Conservation (phyloP, 1,140 invertebrate genomes). For the Aphaenogaster floridana region DNA sequence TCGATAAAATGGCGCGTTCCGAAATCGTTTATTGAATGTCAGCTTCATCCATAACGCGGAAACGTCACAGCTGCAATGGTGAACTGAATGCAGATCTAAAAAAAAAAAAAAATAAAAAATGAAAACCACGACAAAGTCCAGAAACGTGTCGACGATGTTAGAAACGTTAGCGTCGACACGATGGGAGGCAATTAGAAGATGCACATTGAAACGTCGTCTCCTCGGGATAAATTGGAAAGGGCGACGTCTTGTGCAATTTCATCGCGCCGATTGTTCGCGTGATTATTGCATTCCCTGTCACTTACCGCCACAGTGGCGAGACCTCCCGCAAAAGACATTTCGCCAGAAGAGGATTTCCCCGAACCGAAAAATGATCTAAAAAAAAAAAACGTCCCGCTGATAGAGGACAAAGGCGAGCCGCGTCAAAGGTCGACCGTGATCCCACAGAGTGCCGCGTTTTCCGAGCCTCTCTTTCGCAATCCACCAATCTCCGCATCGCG, state of each 20-base stretch:
- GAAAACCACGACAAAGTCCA: background rate
- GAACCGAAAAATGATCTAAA: slow-evolving; percentile 7
- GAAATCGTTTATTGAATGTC: slow-evolving; percentile 42
- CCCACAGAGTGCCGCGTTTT: slow-evolving; percentile 51
- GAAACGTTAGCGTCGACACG: background rate
- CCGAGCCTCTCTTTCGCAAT: slow-evolving; percentile 64
- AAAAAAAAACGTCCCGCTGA: slow-evolving; percentile 60
- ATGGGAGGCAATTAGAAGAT: background rate
- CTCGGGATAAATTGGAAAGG: background rate
- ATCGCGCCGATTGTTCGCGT: background rate
- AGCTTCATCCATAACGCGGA: background rate
- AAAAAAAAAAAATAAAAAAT: background rate
- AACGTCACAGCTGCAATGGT: slow-evolving; percentile 7
- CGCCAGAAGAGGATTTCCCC: background rate
- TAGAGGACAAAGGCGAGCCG: slow-evolving; percentile 49
- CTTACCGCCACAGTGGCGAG: background rate
- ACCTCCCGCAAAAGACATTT: slow-evolving; percentile 1
- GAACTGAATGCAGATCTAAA: background rate
- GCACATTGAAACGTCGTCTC: background rate
- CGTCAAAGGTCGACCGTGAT: slow-evolving; percentile 65
- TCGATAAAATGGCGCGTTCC: slow-evolving; percentile 13
- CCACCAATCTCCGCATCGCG: slow-evolving; percentile 59
- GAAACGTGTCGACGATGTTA: background rate
- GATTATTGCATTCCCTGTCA: background rate
- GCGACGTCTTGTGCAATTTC: slow-evolving; percentile 13